Conservation (phyloP, 1,140 invertebrate species). For the Adelges cooleyi region DNA sequence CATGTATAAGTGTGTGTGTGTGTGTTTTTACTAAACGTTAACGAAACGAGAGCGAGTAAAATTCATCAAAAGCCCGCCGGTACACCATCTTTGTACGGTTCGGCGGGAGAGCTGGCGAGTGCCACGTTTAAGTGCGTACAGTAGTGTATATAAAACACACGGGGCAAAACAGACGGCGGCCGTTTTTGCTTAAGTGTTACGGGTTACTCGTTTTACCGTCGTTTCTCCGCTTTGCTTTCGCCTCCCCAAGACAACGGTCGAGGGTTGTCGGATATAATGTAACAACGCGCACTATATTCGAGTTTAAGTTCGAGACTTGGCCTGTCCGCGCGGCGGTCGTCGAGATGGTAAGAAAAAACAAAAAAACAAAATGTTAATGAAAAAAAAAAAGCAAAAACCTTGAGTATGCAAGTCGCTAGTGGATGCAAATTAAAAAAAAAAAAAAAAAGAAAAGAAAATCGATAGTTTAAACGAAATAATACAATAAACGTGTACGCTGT, state of each 20-base stretch:
- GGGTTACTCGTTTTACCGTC: not conserved
- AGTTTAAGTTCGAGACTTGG: not conserved
- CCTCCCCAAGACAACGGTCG: no score
- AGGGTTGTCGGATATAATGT: no score
- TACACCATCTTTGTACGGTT: no score
- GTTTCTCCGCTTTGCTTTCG: not conserved
- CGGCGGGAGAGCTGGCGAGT: no score
- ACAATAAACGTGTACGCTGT: no score
- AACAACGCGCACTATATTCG: not conserved
- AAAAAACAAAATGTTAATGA: not conserved
- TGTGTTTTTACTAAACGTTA: no score
- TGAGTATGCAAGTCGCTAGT: not conserved
- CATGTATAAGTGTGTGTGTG: no score
- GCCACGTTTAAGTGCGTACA: no score
- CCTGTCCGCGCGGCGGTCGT: no score
- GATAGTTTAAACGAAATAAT: not conserved
- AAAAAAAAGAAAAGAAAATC: not conserved
- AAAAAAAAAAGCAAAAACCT: not conserved
- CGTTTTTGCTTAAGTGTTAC: slow-evolving; percentile 9
- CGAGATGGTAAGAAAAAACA: not conserved
- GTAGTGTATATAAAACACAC: no score
- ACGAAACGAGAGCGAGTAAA: no score
- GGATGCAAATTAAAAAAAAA: slow-evolving; percentile 2
- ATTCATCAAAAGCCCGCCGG: no score
- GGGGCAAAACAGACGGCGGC: not conserved